Percentiles rank a stretch among this genome's conserved stretches.
These are phyloP conservation scores for Sebastes kiyomatsui DNA, from an alignment of 2,797 vertebrate species.

Conservation along the genomic window DNA sequence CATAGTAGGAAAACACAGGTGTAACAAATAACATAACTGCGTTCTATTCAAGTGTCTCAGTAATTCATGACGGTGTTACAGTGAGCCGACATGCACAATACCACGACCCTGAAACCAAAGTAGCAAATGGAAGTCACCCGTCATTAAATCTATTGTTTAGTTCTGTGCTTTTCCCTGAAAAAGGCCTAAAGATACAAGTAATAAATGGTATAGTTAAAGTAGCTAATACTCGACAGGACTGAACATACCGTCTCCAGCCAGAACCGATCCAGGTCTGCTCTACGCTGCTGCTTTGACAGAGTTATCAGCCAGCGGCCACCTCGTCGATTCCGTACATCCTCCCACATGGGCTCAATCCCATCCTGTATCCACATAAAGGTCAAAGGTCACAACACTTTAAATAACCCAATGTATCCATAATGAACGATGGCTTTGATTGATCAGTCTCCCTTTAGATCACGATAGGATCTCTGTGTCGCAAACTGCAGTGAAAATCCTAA, in stretches of 20 bases:
- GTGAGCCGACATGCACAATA: background rate
- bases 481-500: no score
- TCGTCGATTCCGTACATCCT: slow-evolving; percentile 93
- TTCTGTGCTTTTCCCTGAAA: background rate
- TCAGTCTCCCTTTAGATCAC: background rate
- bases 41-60: background rate
- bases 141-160: background rate
- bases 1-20: background rate
- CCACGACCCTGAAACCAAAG: background rate
- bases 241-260: slow-evolving; percentile 94
- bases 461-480: background rate
- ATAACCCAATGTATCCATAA: background rate
- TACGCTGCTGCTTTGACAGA: slow-evolving; percentile 94
- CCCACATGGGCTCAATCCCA: slow-evolving; percentile 99
- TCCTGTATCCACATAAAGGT: slow-evolving; percentile 81
- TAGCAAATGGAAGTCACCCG: background rate
- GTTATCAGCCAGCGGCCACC: slow-evolving; percentile 97
- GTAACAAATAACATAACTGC: background rate
- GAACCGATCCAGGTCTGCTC: slow-evolving; percentile 94
- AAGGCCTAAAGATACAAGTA: background rate
- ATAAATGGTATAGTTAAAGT: background rate
- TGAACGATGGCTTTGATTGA: background rate
- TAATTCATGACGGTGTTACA: background rate
- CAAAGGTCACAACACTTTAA: background rate
- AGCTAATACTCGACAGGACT: background rate